These are phyloP conservation scores for Papio anubis DNA, from an alignment of 2,113 vertebrate species.

Conservation along the genomic window DNA sequence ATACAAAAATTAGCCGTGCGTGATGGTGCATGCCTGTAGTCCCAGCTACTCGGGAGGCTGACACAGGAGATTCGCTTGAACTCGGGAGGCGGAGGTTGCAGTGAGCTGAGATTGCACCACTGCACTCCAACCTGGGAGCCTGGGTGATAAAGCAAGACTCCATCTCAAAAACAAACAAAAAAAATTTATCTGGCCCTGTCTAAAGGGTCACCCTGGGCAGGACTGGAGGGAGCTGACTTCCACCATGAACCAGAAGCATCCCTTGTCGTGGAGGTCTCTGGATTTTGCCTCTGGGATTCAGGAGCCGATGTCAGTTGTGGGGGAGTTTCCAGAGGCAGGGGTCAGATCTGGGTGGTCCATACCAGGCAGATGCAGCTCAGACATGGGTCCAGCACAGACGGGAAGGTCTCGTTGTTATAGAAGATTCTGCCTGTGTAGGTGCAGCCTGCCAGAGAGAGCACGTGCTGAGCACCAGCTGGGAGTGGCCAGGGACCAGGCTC, in stretches of 20 bases:
- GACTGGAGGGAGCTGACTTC: background rate
- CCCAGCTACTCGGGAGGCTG: background rate
- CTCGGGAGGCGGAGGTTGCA: background rate
- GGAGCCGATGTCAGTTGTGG: background rate
- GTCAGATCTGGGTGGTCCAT: conserved; percentile 18
- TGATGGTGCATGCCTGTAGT: background rate
- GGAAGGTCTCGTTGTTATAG: conserved; percentile 88
- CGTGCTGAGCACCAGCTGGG: background rate
- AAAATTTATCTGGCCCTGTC: background rate
- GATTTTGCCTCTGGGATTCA: background rate
- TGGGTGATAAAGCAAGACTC: background rate
- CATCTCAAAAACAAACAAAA: background rate
- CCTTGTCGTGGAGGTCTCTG: background rate
- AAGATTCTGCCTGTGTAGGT: conserved; percentile 86
- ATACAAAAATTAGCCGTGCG: background rate
- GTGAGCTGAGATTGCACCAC: background rate
- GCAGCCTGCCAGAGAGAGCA: conserved; percentile 80
- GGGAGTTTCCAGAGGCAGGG: background rate
- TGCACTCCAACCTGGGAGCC: background rate
- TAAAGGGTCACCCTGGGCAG: background rate
- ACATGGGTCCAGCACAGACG: conserved; percentile 84
- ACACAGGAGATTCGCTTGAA: background rate
- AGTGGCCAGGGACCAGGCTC: background rate
- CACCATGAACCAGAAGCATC: background rate
- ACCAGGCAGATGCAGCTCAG: conserved; percentile 90